Base-by-base conservation (phyloP, 2,113 vertebrate species). In the Osmerus eperlanus region DNA sequence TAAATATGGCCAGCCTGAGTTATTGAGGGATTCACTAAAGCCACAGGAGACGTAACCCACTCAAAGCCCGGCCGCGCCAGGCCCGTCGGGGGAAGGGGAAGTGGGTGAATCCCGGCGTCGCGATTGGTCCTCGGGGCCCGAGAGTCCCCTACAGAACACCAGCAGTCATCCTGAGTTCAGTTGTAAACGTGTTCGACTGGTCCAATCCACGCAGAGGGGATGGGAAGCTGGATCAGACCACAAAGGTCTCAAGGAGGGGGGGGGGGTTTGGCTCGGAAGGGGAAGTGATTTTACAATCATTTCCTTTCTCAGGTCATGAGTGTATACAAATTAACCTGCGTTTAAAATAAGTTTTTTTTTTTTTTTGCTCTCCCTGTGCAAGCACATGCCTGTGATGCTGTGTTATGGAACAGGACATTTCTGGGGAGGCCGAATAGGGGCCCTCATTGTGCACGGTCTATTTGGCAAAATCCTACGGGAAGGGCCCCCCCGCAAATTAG, bases 1-100 rank as follows among this genome's bases (percentile, higher is more conserved):
- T 91, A 91, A 91, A 91, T 91, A 90, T 89, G 90, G 91, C 85
- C 69, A 72, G 85, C 68, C 72, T 87, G 85, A 90, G 85, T 89
- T 87, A 85, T 77, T 75, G 41, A 18, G 58, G 66, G 77, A 51
- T 68, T 81, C 77, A 74, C 77, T 78, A 47, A 77, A 67, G 68
- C 74, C 76, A 58, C 1, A 18, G 63, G 76, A 62, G 75, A 81
- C 41, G 67, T 77, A 68, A 64, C 71, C 72, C 18, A 62, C n/a
- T 59, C 55, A 47, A 51, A 47, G 64, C 11, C 13, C 15, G 58
- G 19, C 36, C 21, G 68, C 47, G n/a, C 51, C 36, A 8, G 3
- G 16, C 28, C 21, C n/a, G 2, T 6, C 11, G 25, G 1, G 29
- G 32, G 6, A 36, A 16, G 18, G 7, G 28, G 68, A 82, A 81